Base-by-base conservation (phyloP, 2,888 invertebrate species). In the Spisula solida region DNA sequence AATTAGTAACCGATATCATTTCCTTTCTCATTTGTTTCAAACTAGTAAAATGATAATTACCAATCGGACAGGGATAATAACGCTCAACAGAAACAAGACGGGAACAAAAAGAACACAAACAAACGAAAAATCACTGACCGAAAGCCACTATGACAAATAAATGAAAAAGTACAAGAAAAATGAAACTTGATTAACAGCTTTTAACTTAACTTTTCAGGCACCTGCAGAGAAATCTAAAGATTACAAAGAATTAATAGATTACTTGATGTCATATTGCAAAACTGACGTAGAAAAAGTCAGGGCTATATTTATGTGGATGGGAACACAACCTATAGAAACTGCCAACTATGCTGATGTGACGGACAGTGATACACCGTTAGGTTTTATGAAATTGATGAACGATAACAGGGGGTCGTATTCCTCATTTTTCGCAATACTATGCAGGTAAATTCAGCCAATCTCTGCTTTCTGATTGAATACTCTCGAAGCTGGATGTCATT, bases 241-340 rank as follows among this genome's bases (percentile, higher is more conserved):
- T 29, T 93, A 91, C 82, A 51, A 84, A 10, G 88, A 82, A 2
- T 87, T 93, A 1, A 87, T 91, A 16, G 47, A 55, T 0, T 90
- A 93, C 85, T 87, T 93, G 48, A 91, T 86, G 1, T 47, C 55
- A 25, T 89, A 82, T 5, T 92, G 92, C 34, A 87, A 82, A 5
- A 88, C 90, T 1, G 92, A 92, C 51, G 70, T 93, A 0, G 89
- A 93, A 29, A 91, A 88, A 60, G 55, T 92, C 0, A 87, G 93
- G 1, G 88, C 92, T 10, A 81, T 93, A 16, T 92, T 93, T 84
- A 85, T 92, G 25, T 93, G 93, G 93, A 86, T 92, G 51, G 92
- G 91, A 5, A 82, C 47, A 48, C 92, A 92, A 82, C 55, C 75
- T 47, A 88, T 90, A 31, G 82, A 87, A 20, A 84, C 48, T 18